Percentiles rank a stretch among this genome's conserved stretches.
phyloP scores from a whole-genome alignment of 2,113 vertebrate species.

The Etheostoma spectabile region DNA sequence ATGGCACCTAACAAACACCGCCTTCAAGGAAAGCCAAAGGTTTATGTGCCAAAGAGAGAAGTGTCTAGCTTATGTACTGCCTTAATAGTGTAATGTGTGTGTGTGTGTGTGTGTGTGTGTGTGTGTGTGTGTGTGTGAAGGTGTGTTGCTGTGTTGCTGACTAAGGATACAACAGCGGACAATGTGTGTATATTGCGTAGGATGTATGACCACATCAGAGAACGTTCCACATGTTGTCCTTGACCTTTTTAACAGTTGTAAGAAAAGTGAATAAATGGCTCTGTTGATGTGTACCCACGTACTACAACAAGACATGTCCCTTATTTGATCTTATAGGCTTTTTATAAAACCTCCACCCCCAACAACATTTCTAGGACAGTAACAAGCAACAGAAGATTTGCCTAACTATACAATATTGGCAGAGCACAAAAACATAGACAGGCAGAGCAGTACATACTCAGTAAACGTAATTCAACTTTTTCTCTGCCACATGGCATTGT shows the following conservation, averaged over 20 bases:
- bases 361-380: too few relatives aligned
- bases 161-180: constrained; percentile 16
- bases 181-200: not conserved
- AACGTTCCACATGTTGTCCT: constrained; percentile 16
- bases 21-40: constrained; percentile 49
- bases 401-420: too few relatives aligned
- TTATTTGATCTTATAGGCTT: too few relatives aligned
- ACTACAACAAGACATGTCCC: too few relatives aligned
- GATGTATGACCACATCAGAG: constrained; percentile 20
- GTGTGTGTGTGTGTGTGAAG: not conserved
- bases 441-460: too few relatives aligned
- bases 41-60: constrained; percentile 37
- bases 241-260: constrained; percentile 41
- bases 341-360: too few relatives aligned
- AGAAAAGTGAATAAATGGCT: constrained; percentile 32
- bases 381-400: too few relatives aligned
- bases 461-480: too few relatives aligned
- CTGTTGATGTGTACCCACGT: too few relatives aligned
- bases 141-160: constrained; percentile 1
- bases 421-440: too few relatives aligned
- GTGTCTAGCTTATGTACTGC: constrained; percentile 25
- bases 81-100: constrained; percentile 6
- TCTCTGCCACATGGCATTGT: too few relatives aligned
- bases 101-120: constrained; percentile 13
- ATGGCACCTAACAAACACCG: constrained; percentile 30